phyloP scores from a whole-genome alignment of 2,888 invertebrate genomes.

The Prosopocoilus inquinatus region DNA sequence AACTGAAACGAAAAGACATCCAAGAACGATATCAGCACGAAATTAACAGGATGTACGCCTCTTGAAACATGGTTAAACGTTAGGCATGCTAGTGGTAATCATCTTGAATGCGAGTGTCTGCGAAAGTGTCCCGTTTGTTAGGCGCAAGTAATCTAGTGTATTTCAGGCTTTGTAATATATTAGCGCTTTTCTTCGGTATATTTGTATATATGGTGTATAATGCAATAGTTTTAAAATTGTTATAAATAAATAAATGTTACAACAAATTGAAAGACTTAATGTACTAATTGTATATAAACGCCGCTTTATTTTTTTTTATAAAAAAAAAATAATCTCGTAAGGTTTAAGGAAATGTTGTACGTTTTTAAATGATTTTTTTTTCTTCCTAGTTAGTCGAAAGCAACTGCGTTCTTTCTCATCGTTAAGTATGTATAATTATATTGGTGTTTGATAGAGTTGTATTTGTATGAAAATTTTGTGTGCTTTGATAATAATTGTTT shows the following conservation, averaged over 20 bases:
- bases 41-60: conserved; percentile 91
- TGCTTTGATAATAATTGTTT: too few relatives aligned
- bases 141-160: conserved; percentile 2
- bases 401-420: too few relatives aligned
- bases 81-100: conserved; percentile 5
- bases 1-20: conserved; percentile 94
- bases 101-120: conserved; percentile 5
- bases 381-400: too few relatives aligned
- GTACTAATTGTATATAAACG: too few relatives aligned
- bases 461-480: too few relatives aligned
- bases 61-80: conserved; percentile 61
- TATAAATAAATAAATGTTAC: conserved; percentile 5
- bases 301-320: too few relatives aligned
- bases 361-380: too few relatives aligned
- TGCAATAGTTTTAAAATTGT: conserved; percentile 6
- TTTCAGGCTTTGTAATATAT: conserved; percentile 13
- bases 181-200: conserved; percentile 14
- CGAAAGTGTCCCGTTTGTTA: conserved; percentile 5
- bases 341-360: too few relatives aligned
- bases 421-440: too few relatives aligned
- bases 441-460: too few relatives aligned
- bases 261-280: too few relatives aligned
- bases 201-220: conserved; percentile 10
- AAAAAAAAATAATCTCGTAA: too few relatives aligned
- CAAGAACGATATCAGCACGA: conserved; percentile 90